Base-by-base conservation (phyloP, 2,113 vertebrate genomes). In the Syngnathus floridae region DNA sequence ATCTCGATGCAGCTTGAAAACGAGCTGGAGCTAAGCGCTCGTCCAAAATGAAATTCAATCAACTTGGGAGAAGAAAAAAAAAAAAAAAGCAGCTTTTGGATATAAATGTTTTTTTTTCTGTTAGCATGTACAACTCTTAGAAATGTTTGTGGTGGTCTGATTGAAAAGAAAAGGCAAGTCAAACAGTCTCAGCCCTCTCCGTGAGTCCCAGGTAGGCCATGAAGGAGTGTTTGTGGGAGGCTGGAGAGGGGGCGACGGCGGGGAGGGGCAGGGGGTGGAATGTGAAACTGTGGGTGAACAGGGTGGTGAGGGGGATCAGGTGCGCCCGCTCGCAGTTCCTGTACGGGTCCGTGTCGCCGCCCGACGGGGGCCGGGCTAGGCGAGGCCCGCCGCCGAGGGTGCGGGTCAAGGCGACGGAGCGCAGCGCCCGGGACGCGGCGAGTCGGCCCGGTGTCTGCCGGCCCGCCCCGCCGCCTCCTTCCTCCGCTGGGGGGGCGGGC, bases 211-310 rank as follows among this genome's bases (percentile, higher is more conserved):
- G 95, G 83, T 98, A 98, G 87, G 96, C 95, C 52, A 99, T 90
- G 90, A 99, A 99, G 92, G 95, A 98, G 95, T 95, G 96, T 91
- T 99, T 99, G 71, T 94, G 93, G 57, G 96, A 94, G 67, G 90
- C 82, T 87, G 93, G 89, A 78, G 92, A 69, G 86, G 86, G 80
- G 89, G 83, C 75, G 13, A 26, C 12, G 5, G 54, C 54, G 2
- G 90, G 80, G 76, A 37, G 84, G 81, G 79, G 70, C 65, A 70
- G 78, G 67, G 92, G 89, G 87, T 93, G 95, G 95, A 98, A 96
- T 87, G 89, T 92, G 61, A 92, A 90, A 90, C 90, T 89, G 87
- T 91, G 90, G 83, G 93, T 93, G 89, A 95, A 97, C 81, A 98
- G 89, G 91, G 93, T 96, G 59, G 94, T 98, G 90, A 99, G 93